Evolutionary conservation across 2,797 vertebrate species (phyloP).

Genomic region (Sparus aurata): DNA sequence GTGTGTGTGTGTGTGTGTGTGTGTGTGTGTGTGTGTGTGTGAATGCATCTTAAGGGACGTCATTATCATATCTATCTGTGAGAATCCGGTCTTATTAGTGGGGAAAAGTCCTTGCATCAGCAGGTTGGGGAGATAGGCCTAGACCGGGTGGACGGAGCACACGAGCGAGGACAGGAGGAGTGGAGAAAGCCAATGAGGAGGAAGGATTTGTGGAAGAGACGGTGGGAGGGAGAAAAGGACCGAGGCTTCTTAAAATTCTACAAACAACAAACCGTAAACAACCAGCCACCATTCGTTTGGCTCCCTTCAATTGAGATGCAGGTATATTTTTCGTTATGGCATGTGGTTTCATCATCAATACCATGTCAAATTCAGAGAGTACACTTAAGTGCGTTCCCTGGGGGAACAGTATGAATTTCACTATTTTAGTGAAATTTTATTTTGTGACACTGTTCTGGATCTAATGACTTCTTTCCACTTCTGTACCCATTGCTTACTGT

Average conservation of each 20-base stretch:
- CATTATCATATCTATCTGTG: slow-evolving; percentile 80
- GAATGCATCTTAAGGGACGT: slow-evolving; percentile 82
- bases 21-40: slow-evolving; percentile 17
- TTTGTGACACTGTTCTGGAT: slow-evolving; percentile 6
- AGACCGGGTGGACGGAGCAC: slow-evolving; percentile 40
- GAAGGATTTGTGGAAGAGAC: not conserved
- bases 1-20: slow-evolving; percentile 8
- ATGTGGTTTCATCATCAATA: slow-evolving; percentile 23
- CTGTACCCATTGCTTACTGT: not conserved
- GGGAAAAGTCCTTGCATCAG: slow-evolving; percentile 68
- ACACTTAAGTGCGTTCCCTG: not conserved
- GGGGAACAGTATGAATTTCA: not conserved
- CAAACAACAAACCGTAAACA: slow-evolving; percentile 16
- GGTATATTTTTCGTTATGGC: slow-evolving; percentile 8
- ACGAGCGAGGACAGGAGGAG: slow-evolving; percentile 36
- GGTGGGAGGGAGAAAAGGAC: not conserved
- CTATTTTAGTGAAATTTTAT: too few relatives aligned
- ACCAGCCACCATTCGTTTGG: slow-evolving; percentile 2
- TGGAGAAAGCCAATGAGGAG: slow-evolving; percentile 28
- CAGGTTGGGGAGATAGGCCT: slow-evolving; percentile 46
- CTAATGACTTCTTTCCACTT: slow-evolving; percentile 1
- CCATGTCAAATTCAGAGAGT: slow-evolving; percentile 21
- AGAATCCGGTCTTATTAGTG: slow-evolving; percentile 62
- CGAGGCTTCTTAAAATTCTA: slow-evolving; percentile 15
- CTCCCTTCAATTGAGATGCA: slow-evolving; percentile 20